phyloP scores from a whole-genome alignment of 2,797 vertebrate genomes.

The Knipowitschia caucasica region DNA sequence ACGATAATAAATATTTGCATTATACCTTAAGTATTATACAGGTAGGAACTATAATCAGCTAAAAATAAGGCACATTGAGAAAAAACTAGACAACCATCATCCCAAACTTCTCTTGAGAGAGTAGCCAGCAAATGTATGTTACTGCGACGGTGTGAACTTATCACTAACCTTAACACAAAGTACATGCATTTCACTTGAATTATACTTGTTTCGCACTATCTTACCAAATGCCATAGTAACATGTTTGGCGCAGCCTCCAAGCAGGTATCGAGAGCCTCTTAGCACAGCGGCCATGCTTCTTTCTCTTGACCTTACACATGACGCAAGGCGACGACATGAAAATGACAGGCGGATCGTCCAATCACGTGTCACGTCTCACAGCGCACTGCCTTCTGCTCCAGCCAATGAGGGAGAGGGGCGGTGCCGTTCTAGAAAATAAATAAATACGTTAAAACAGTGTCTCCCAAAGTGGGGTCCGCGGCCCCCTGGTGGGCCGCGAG shows the following conservation, averaged over 20 bases:
- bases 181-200: background rate
- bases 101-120: slow-evolving; percentile 30
- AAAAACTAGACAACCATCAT: background rate
- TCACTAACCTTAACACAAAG: background rate
- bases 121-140: background rate
- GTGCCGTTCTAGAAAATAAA: background rate
- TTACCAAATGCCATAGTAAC: slow-evolving; percentile 71
- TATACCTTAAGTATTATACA: background rate
- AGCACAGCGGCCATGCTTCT: slow-evolving; percentile 81
- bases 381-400: slow-evolving; percentile 15
- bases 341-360: slow-evolving; percentile 45
- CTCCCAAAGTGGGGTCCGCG: no score
- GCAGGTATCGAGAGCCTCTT: slow-evolving; percentile 66
- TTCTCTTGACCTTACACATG: slow-evolving; percentile 63
- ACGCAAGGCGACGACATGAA: slow-evolving; percentile 16
- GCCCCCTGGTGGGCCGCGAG: no score
- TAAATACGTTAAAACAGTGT: slow-evolving; percentile 16
- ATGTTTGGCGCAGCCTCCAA: slow-evolving; percentile 68
- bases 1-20: background rate
- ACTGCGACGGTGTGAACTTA: background rate
- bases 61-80: background rate
- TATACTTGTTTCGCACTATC: background rate
- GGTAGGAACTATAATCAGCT: background rate
- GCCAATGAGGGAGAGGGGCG: slow-evolving; percentile 43
- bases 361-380: slow-evolving; percentile 16